Evolutionary conservation across 1,140 invertebrate genomes (phyloP), one percentile per base, ranked within the genome.

Genomic region (Drosophila gunungcola): DNA sequence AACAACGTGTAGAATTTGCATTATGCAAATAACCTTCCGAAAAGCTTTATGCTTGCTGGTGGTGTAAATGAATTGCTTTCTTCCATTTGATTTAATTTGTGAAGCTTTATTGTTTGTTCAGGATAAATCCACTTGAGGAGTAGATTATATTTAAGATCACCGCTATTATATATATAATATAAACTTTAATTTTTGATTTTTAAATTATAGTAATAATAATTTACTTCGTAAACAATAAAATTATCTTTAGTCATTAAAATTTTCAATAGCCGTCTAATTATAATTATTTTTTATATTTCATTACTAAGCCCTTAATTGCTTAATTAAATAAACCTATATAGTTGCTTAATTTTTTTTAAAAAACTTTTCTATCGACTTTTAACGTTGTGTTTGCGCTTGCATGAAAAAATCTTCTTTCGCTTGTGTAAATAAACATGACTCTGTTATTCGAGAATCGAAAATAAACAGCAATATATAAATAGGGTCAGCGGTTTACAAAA

Each of bases 371-470:
- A 38, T 54, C 7, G 13, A 25, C 69, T 55, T 41, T 27, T 13
- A 12, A 69, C 48, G 27, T 21, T 27, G 9, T 16, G 42, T 68
- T 70, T 55, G 25, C 13, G 21, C 11, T 48, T 4, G 34, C 27
- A 34, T 43, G 41, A 56, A 70, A 56, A 36, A 57, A 29, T 39
- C 39, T 21, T 67, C 27, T 27, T 21, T n/a, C 49, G 13, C 36
- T 70, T 69, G 34, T 70, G 42, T 70, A 70, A 70, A 70, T 70
- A 70, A 57, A 70, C 67, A 43, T 29, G 29, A 46, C 48, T 69
- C 29, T 7, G 29, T 6, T 32, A 32, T 32, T 6, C 29, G 7
- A 32, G 29, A 32, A 49, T 27, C 39, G 42, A 55, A 70, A 48
- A 42, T 70, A 70, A 70, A 70, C 52, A 70, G 36, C 57, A 49